phyloP scores from a whole-genome alignment of 2,888 invertebrate genomes.

The Thyatira batis region DNA sequence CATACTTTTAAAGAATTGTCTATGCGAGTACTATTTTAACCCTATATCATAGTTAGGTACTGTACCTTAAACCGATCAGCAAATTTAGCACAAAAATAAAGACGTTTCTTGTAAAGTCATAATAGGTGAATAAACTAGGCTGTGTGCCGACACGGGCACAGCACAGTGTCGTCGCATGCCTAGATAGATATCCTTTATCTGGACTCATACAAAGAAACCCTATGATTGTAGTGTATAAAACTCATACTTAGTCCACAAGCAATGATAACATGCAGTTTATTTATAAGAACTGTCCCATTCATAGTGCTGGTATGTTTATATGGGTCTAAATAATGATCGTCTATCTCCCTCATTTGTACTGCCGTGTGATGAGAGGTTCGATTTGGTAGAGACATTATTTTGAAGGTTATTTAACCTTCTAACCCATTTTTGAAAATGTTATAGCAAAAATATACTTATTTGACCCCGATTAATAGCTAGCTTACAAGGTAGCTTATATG shows the following conservation, averaged over 20 bases:
- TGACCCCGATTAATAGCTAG: too few relatives aligned
- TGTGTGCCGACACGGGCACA: background rate
- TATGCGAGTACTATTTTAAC: too few relatives aligned
- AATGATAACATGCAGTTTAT: constrained; percentile 67
- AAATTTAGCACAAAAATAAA: background rate
- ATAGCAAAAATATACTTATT: too few relatives aligned
- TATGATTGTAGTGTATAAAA: constrained; percentile 48
- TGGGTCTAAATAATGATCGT: background rate
- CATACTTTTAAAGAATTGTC: too few relatives aligned
- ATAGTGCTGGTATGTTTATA: constrained; percentile 41
- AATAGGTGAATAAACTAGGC: background rate
- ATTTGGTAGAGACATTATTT: background rate
- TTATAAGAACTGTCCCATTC: constrained; percentile 66
- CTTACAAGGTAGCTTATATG: too few relatives aligned
- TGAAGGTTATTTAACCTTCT: too few relatives aligned
- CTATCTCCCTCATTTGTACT: background rate
- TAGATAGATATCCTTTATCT: constrained; percentile 59
- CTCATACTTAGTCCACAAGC: constrained; percentile 35
- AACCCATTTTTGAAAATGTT: too few relatives aligned
- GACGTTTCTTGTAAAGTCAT: background rate
- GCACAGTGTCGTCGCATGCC: constrained; percentile 9
- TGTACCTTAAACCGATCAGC: too few relatives aligned
- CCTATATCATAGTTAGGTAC: too few relatives aligned
- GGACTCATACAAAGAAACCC: constrained; percentile 60
- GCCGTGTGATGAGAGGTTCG: background rate